These are phyloP conservation scores for Rachycentron canadum DNA, from an alignment of 2,797 vertebrate species.

Conservation along the genomic window DNA sequence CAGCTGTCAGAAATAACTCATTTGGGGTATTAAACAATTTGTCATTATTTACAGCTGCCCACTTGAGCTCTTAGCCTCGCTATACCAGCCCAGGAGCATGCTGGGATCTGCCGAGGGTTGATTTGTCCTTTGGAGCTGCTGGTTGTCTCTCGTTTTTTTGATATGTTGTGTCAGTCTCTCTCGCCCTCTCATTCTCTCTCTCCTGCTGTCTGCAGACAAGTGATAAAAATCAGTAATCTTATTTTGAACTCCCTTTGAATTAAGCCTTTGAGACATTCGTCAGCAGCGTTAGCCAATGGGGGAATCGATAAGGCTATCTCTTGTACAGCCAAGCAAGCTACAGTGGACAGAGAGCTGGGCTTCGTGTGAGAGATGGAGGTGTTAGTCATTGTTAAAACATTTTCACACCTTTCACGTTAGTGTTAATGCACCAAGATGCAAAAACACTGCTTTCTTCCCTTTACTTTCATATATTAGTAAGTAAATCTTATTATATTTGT, in stretches of 20 bases:
- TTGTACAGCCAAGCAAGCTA: constrained; percentile 74
- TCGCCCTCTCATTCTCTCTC: constrained; percentile 29
- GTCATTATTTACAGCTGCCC: constrained; percentile 77
- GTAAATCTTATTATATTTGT: too few relatives aligned
- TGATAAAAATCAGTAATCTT: constrained; percentile 87
- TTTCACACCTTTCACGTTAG: not conserved
- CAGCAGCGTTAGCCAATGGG: constrained; percentile 80
- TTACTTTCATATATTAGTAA: too few relatives aligned
- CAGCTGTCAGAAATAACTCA: constrained; percentile 76
- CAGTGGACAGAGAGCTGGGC: constrained; percentile 57
- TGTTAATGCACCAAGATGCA: constrained; percentile 1
- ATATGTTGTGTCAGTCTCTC: constrained; percentile 57
- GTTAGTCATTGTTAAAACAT: constrained; percentile 34
- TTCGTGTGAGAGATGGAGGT: constrained; percentile 57
- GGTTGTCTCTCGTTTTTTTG: constrained; percentile 64
- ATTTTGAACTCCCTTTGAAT: constrained; percentile 85
- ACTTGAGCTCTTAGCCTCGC: constrained; percentile 50
- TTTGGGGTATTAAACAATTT: constrained; percentile 80
- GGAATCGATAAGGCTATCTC: constrained; percentile 80
- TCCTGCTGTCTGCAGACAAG: constrained; percentile 70
- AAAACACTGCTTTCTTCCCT: not conserved
- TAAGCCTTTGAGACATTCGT: constrained; percentile 85
- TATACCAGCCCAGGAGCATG: constrained; percentile 56
- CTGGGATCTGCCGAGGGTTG: constrained; percentile 55
- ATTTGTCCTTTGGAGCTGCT: constrained; percentile 68